Conservation (phyloP, 2,797 vertebrate genomes). For the Malacoraja senta region DNA sequence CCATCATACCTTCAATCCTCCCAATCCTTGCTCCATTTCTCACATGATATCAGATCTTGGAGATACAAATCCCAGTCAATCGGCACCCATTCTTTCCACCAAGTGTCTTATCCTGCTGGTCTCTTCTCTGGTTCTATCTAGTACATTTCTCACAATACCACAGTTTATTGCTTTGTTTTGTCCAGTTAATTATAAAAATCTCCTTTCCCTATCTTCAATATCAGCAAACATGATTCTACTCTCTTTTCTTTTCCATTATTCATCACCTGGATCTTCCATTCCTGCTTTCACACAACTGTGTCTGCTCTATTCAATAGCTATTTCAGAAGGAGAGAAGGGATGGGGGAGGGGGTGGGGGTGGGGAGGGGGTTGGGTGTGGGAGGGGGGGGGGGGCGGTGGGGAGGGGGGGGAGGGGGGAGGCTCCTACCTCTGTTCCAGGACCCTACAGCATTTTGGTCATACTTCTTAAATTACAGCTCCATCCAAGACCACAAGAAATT, state of each 20-base stretch:
- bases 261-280: neutral
- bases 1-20: neutral
- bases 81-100: neutral
- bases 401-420: no score
- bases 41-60: neutral
- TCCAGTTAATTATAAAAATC: neutral
- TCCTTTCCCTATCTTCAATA: neutral
- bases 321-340: no score
- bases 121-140: neutral
- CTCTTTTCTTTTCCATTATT: neutral
- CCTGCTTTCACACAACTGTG: neutral
- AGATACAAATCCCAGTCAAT: neutral
- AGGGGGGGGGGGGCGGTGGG: no score
- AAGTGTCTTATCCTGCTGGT: neutral
- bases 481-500: no score
- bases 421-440: no score
- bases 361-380: no score
- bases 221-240: neutral
- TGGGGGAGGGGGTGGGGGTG: no score
- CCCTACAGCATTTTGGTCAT: no score
- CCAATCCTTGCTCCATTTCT: neutral
- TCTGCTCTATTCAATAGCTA: neutral
- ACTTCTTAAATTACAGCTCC: no score
- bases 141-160: neutral
- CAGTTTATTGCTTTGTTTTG: neutral